Evolutionary conservation across 2,797 vertebrate species (phyloP).

Genomic region (Chrosomus eos): DNA sequence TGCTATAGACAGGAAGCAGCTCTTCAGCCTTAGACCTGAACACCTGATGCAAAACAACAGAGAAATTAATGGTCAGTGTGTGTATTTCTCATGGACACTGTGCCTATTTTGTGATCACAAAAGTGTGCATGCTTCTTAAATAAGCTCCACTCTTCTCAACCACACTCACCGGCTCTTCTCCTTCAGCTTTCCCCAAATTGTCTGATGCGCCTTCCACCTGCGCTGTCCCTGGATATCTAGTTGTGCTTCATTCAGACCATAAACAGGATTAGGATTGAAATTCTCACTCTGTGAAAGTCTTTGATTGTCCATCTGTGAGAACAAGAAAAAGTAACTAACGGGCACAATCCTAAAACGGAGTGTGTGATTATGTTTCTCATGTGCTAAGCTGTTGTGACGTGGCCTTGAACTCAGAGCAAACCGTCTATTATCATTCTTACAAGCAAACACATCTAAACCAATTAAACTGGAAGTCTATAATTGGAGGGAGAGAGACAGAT

Average conservation of each 20-base stretch:
- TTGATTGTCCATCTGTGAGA: constrained; percentile 38
- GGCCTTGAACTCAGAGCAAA: constrained; percentile 67
- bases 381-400: constrained; percentile 50
- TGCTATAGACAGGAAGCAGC: constrained; percentile 75
- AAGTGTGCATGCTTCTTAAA: constrained; percentile 14
- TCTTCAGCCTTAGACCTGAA: constrained; percentile 75
- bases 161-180: constrained; percentile 65
- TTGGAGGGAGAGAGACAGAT: not conserved
- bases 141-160: not conserved
- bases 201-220: constrained; percentile 47
- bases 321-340: not conserved
- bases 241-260: constrained; percentile 65
- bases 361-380: too few species aligned
- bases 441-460: constrained; percentile 1
- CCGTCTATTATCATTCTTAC: not conserved
- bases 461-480: not conserved
- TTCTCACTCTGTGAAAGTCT: constrained; percentile 31
- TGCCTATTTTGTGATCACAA: not conserved
- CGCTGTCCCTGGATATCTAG: constrained; percentile 67
- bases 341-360: not conserved
- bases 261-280: constrained; percentile 37
- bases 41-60: constrained; percentile 73
- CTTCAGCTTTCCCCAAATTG: constrained; percentile 63
- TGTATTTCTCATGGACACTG: not conserved
- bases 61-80: not conserved